phyloP scores from a whole-genome alignment of 2,888 invertebrate species.

The Gari tellinella region DNA sequence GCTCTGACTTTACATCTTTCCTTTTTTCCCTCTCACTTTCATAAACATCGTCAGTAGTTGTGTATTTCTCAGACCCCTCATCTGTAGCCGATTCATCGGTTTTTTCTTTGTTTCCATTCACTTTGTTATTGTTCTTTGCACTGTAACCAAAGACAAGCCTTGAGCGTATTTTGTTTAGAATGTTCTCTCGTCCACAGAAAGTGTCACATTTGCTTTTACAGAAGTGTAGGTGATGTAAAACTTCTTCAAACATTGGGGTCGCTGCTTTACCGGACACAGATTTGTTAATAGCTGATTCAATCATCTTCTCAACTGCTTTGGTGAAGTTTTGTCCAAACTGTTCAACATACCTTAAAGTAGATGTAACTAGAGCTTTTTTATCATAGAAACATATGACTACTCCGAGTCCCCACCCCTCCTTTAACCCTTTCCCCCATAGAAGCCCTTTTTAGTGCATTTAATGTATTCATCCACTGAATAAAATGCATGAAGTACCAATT shows the following conservation, averaged over 20 bases:
- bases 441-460: no score
- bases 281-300: conserved; percentile 50
- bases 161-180: conserved; percentile 48
- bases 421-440: no score
- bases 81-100: no score
- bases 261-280: conserved; percentile 5
- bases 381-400: no score
- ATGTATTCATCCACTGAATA: no score
- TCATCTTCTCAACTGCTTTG: conserved; percentile 62
- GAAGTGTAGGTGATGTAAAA: conserved; percentile 70
- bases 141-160: neutral
- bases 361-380: no score
- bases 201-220: conserved; percentile 53
- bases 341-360: conserved; percentile 61
- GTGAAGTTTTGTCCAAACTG: conserved; percentile 67
- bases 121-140: no score
- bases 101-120: no score
- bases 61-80: no score
- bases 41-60: conserved; percentile 1
- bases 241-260: conserved; percentile 66
- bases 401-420: no score
- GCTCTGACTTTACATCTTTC: conserved; percentile 6
- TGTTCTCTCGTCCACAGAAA: conserved; percentile 69
- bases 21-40: conserved; percentile 9
- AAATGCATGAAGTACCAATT: no score